Base-by-base conservation (phyloP, 2,888 invertebrate genomes). In the Tetrapedia diversipes region DNA sequence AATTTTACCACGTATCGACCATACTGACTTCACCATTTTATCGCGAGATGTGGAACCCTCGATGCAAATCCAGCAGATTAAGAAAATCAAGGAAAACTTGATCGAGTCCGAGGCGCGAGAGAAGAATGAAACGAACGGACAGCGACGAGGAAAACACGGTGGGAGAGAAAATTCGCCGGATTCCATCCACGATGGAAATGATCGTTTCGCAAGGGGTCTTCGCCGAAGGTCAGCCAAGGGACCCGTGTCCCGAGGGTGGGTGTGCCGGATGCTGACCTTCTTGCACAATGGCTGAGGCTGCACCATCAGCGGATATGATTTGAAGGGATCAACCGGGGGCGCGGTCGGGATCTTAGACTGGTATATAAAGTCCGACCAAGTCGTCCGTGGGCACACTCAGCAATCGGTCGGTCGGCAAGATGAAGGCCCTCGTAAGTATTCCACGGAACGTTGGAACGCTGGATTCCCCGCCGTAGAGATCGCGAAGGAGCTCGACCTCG, bases 371-470 rank as follows among this genome's bases (percentile, higher is more conserved):
- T 87, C 83, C 76, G 81, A 73, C 77, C 78, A 59, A 83, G 80
- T 81, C 82, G 81, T 77, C 76, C 75, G 78, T 78, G 81, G 85
- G 85, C 86, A 90, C 90, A 91, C 87, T 91, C 90, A 86, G 81
- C 89, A 80, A 89, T 86, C 87, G 84, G 87, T 64, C 89, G 88
- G 83, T 86, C 87, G 84, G 79, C 88, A 88, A 86, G 85, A 92
- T 92, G 91, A 92, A 91, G 86, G 87, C 86, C 86, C 85, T 91
- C 79, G 91, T 92, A 89, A 91, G 91, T 92, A 84, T 76, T 63
- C 65, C 0, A 10, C 22, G 75, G 81, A 80, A 82, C 84, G 72
- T 37, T 22, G 14, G n/a, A 29, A 32, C 27, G 37, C 37, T 51
- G 61, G 24, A 49, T 32, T 39, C 45, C 43, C 27, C 7, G 32